Percentiles rank a stretch among this genome's conserved stretches.
These are phyloP conservation scores for Crotophaga sulcirostris DNA, from an alignment of 2,113 vertebrate species.

Conservation along the genomic window DNA sequence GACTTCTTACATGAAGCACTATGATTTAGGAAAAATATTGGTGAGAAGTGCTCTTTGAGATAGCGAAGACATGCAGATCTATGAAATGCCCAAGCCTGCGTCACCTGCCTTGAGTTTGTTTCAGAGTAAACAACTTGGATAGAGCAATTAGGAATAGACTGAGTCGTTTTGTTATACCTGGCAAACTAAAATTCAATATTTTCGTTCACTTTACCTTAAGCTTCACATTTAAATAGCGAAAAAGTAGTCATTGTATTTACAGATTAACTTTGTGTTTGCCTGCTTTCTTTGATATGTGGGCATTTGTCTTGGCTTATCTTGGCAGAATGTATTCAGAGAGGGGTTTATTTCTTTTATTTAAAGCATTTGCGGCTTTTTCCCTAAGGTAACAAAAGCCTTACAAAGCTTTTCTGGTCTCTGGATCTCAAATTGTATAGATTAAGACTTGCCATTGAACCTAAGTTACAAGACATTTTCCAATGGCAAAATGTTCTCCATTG, in stretches of 20 bases:
- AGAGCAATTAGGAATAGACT: conserved; percentile 20
- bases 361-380: background rate
- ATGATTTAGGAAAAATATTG: background rate
- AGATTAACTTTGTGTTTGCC: conserved; percentile 37
- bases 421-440: background rate
- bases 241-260: conserved; percentile 29
- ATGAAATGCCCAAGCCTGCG: background rate
- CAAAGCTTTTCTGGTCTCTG: background rate
- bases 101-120: background rate
- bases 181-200: background rate
- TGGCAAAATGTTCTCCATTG: background rate
- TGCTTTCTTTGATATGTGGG: background rate
- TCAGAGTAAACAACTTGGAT: background rate
- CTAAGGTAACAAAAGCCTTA: background rate
- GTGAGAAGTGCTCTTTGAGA: background rate
- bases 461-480: background rate
- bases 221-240: conserved; percentile 49
- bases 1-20: background rate
- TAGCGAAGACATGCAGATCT: conserved; percentile 1
- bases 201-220: background rate
- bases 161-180: background rate
- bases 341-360: conserved; percentile 34
- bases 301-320: conserved; percentile 53
- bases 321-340: background rate
- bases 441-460: background rate